phyloP scores from a whole-genome alignment of 1,140 invertebrate genomes.

The Metopolophium dirhodum region DNA sequence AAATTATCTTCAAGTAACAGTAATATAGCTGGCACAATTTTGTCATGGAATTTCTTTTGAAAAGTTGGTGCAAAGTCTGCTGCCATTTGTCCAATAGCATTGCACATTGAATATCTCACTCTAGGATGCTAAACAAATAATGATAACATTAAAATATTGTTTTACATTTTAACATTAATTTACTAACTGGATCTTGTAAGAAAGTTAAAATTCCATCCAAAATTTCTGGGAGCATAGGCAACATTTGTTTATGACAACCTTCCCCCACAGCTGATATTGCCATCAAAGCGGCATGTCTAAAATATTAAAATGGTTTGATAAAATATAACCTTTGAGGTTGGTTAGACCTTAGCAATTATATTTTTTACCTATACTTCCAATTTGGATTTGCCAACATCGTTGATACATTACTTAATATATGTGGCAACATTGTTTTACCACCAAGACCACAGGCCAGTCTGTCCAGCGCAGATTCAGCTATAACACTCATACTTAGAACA shows the following conservation, averaged over 20 bases:
- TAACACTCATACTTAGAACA: slow-evolving; percentile 81
- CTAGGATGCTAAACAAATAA: slow-evolving; percentile 78
- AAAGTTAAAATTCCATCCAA: slow-evolving; percentile 89
- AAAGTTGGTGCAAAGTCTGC: slow-evolving; percentile 97
- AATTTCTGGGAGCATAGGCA: slow-evolving; percentile 87
- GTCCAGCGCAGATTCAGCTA: slow-evolving; percentile 96
- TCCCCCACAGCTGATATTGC: slow-evolving; percentile 97
- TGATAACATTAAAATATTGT: slow-evolving; percentile 44
- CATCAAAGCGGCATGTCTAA: slow-evolving; percentile 94
- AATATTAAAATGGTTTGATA: slow-evolving; percentile 54
- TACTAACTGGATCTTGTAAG: slow-evolving; percentile 81
- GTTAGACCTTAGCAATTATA: background rate
- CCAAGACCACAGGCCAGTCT: slow-evolving; percentile 94
- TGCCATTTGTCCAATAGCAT: slow-evolving; percentile 99
- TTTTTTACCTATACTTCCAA: slow-evolving; percentile 75
- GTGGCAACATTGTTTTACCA: slow-evolving; percentile 92
- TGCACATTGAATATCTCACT: slow-evolving; percentile 96
- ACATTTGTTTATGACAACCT: slow-evolving; percentile 98
- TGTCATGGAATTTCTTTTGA: slow-evolving; percentile 97
- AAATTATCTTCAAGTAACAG: slow-evolving; percentile 87
- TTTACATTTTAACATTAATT: background rate
- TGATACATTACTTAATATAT: slow-evolving; percentile 85
- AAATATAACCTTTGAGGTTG: background rate
- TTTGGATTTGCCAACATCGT: slow-evolving; percentile 83
- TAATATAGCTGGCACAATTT: slow-evolving; percentile 89